Percentiles rank a stretch among this genome's conserved stretches.
These are phyloP conservation scores for Astyanax mexicanus DNA, from an alignment of 2,797 vertebrate genomes.

Conservation along the genomic window DNA sequence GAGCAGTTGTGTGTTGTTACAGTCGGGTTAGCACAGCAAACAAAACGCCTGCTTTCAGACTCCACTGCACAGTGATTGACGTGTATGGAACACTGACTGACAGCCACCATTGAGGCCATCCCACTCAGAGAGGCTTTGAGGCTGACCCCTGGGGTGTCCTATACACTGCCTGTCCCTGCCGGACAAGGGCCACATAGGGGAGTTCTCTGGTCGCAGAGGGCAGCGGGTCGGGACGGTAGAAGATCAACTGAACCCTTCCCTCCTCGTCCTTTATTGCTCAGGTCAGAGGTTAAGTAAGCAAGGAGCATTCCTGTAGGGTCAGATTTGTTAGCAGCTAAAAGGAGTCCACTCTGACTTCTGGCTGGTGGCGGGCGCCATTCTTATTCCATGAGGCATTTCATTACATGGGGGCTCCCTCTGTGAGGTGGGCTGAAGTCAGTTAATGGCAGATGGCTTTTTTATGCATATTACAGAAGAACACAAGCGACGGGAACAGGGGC, in stretches of 20 bases:
- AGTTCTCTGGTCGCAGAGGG: constrained; percentile 42
- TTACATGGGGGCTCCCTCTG: not conserved
- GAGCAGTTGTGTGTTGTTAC: constrained; percentile 36
- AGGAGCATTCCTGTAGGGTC: constrained; percentile 64
- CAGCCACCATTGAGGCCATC: constrained; percentile 67
- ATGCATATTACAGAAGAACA: not conserved
- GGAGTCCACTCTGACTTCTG: constrained; percentile 36
- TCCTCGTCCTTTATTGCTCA: constrained; percentile 61
- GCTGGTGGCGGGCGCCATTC: constrained; percentile 22
- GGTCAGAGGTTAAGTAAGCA: constrained; percentile 71
- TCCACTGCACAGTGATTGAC: constrained; percentile 71
- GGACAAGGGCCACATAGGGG: constrained; percentile 56
- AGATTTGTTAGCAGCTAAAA: constrained; percentile 37
- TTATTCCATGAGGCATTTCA: constrained; percentile 35
- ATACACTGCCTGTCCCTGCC: constrained; percentile 59
- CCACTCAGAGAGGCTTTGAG: constrained; percentile 48
- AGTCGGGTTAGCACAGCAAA: constrained; percentile 42
- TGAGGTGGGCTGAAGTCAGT: not conserved
- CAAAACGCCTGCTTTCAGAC: constrained; percentile 35
- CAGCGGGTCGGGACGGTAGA: constrained; percentile 45
- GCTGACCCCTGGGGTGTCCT: constrained; percentile 64
- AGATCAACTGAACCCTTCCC: constrained; percentile 62
- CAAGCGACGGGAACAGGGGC: not conserved
- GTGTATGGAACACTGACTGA: constrained; percentile 73
- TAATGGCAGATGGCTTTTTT: not conserved